These are phyloP conservation scores for Bostrychus sinensis DNA, from an alignment of 2,113 vertebrate species.

Conservation along the genomic window DNA sequence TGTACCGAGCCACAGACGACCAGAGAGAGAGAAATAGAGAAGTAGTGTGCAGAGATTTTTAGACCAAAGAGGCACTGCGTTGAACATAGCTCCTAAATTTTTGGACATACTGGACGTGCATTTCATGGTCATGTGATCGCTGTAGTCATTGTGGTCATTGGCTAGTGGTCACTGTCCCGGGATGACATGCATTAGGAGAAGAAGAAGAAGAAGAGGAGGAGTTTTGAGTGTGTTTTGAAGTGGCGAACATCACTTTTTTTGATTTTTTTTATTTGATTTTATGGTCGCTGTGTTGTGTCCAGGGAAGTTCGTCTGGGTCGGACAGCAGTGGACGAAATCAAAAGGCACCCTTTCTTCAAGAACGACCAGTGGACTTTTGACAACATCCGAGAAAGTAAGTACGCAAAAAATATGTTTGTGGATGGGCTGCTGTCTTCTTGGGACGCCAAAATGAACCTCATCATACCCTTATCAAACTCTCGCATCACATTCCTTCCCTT, in stretches of 20 bases:
- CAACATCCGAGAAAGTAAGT: slow-evolving; percentile 97
- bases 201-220: too few relatives aligned
- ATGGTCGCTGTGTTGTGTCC: slow-evolving; percentile 68
- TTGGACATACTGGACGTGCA: slow-evolving; percentile 4
- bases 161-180: slow-evolving; percentile 37
- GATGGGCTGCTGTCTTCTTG: too few relatives aligned
- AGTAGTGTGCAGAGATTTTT: slow-evolving; percentile 11
- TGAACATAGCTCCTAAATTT: background rate
- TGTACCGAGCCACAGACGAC: slow-evolving; percentile 53
- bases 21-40: slow-evolving; percentile 25
- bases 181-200: slow-evolving; percentile 58
- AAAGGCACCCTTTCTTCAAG: slow-evolving; percentile 94
- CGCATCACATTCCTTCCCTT: too few relatives aligned
- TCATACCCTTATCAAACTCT: too few relatives aligned
- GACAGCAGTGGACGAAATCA: slow-evolving; percentile 94
- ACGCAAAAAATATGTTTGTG: slow-evolving; percentile 8
- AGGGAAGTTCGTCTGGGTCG: slow-evolving; percentile 95
- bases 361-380: slow-evolving; percentile 98
- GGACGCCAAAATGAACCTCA: too few relatives aligned
- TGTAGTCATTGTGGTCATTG: slow-evolving; percentile 41
- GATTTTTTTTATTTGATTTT: slow-evolving; percentile 1
- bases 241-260: slow-evolving; percentile 24
- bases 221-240: slow-evolving; percentile 30
- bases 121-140: slow-evolving; percentile 48
- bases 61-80: slow-evolving; percentile 7